Evolutionary conservation across 2,113 vertebrate species (phyloP).

Genomic region (Anser cygnoides): DNA sequence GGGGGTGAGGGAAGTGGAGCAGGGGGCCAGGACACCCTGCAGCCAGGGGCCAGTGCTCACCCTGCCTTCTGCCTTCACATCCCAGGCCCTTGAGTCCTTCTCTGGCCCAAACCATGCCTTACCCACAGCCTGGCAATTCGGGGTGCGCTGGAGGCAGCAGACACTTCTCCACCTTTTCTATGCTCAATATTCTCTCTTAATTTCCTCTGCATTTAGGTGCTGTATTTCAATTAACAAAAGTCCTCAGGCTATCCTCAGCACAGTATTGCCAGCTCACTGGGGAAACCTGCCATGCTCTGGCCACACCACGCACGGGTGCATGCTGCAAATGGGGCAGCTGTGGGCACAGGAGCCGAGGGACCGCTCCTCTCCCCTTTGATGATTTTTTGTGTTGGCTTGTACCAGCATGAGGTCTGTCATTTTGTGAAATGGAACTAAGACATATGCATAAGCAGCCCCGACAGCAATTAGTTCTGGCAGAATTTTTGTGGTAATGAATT

Average conservation of each 20-base stretch:
- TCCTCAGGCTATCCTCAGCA: neutral
- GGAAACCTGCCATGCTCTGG: neutral
- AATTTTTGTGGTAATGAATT: conserved; percentile 44
- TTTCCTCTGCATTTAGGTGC: neutral
- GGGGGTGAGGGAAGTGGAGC: neutral
- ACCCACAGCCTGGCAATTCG: neutral
- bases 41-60: neutral
- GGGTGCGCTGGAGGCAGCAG: neutral
- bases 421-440: conserved; percentile 7
- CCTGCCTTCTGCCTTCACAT: neutral
- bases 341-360: neutral
- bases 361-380: neutral
- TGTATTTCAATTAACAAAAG: neutral
- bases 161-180: neutral
- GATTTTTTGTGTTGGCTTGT: neutral
- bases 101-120: neutral
- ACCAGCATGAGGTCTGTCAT: neutral
- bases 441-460: conserved; percentile 40
- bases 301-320: neutral
- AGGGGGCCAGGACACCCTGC: neutral
- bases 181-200: neutral
- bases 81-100: neutral
- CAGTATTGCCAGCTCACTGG: neutral
- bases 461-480: conserved; percentile 63
- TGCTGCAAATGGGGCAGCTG: neutral